A percentile compares a stretch with the other conserved stretches of the same genome.
Evolutionary conservation across 2,888 invertebrate species (phyloP).

Genomic region (Andrena haemorrhoa): DNA sequence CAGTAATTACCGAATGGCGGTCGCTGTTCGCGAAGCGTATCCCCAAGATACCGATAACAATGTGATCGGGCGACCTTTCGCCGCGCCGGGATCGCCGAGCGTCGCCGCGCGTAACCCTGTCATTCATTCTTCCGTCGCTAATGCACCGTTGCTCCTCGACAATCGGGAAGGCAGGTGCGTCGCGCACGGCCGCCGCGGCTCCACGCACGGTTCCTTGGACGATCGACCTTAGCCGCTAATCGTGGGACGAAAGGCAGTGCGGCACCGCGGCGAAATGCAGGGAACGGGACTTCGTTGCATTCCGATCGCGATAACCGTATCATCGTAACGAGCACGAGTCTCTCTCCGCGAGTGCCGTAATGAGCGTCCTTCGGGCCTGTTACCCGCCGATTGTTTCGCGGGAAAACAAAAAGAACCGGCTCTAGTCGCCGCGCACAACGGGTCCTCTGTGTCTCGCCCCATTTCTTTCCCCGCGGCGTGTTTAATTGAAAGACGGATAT

Average conservation of each 20-base stretch:
- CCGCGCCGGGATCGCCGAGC: background rate
- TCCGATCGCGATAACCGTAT: conserved; percentile 74
- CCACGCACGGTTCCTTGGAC: background rate
- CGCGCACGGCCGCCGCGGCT: background rate
- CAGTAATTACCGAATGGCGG: conserved; percentile 43
- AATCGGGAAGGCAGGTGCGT: background rate
- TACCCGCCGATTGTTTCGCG: conserved; percentile 48
- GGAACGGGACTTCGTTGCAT: conserved; percentile 61
- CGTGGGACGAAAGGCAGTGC: conserved; percentile 37
- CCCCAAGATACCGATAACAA: conserved; percentile 39
- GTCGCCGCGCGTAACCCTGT: background rate
- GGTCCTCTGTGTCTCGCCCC: conserved; percentile 40
- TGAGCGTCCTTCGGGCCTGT: conserved; percentile 50
- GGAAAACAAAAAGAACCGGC: conserved; percentile 36
- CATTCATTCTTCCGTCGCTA: background rate
- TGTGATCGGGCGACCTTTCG: conserved; percentile 30
- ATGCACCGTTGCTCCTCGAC: background rate
- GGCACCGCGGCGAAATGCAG: conserved; percentile 50
- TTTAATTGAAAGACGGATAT: conserved; percentile 9
- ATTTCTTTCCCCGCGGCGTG: conserved; percentile 22
- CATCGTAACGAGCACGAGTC: conserved; percentile 67
- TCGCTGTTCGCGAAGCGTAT: conserved; percentile 28
- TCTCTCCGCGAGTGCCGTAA: conserved; percentile 46
- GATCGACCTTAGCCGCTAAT: background rate
- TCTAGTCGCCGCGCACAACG: conserved; percentile 31